These are phyloP conservation scores for Colius striatus DNA, from an alignment of 2,113 vertebrate species.

Conservation along the genomic window DNA sequence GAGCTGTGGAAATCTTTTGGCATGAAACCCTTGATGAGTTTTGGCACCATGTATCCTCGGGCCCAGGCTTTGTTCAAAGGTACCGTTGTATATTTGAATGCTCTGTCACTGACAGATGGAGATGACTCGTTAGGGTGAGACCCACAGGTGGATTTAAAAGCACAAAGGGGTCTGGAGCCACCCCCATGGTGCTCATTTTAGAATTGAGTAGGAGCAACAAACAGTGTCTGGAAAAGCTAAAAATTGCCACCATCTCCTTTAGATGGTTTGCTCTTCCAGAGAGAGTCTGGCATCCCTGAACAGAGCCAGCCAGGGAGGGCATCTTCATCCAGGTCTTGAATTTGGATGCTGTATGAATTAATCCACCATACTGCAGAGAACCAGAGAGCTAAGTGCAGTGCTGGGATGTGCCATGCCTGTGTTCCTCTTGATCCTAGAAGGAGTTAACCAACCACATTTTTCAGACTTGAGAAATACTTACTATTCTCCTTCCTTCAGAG, in stretches of 20 bases:
- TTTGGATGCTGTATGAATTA: neutral
- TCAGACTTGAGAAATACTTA: neutral
- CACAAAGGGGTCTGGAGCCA: slow-evolving; percentile 14
- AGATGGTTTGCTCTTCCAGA: neutral
- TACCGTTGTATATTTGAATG: neutral
- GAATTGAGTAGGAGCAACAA: slow-evolving; percentile 48
- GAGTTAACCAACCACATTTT: neutral
- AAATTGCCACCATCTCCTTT: slow-evolving; percentile 1
- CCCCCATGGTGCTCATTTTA: slow-evolving; percentile 20
- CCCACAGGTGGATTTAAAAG: slow-evolving; percentile 37
- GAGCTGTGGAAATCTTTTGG: neutral
- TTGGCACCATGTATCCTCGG: neutral
- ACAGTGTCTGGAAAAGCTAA: slow-evolving; percentile 18
- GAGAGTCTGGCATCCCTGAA: neutral
- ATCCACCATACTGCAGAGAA: neutral
- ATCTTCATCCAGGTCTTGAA: neutral
- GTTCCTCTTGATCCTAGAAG: neutral
- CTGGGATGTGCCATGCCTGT: neutral
- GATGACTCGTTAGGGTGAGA: neutral
- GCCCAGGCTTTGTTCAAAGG: neutral
- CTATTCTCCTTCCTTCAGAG: neutral
- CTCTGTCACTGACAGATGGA: slow-evolving; percentile 9
- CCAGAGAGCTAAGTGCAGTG: neutral
- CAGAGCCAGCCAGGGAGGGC: neutral
- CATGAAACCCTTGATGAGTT: neutral